Conservation (phyloP, 2,113 vertebrate species). For the Corythaixoides concolor region DNA sequence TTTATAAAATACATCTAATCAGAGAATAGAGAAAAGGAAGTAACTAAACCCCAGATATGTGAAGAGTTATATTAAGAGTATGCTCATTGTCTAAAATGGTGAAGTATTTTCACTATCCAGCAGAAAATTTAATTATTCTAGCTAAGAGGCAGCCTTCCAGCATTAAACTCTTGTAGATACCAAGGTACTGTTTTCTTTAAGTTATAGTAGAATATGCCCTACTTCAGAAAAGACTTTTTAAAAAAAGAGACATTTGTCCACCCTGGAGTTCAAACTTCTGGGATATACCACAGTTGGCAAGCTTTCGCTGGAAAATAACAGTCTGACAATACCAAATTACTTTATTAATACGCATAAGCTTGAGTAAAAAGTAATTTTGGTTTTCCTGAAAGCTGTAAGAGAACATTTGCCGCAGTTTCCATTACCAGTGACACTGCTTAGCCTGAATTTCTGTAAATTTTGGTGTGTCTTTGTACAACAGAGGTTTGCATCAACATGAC, state of each 20-base stretch:
- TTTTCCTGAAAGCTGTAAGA: neutral
- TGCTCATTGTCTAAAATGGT: neutral
- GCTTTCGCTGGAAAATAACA: neutral
- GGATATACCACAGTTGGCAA: neutral
- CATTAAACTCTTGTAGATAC: neutral
- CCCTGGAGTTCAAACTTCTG: neutral
- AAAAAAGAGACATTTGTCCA: neutral
- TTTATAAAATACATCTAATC: neutral
- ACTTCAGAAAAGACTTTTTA: neutral
- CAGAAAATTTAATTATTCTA: neutral
- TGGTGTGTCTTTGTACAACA: neutral
- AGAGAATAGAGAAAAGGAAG: neutral
- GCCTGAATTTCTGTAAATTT: neutral
- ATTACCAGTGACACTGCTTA: neutral
- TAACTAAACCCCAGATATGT: neutral
- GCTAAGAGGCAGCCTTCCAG: neutral
- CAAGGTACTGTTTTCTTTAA: neutral
- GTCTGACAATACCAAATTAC: neutral
- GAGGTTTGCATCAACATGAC: neutral
- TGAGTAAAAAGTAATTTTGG: neutral
- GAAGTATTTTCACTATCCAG: neutral
- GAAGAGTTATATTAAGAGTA: neutral
- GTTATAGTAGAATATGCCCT: neutral
- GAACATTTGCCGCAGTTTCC: neutral
- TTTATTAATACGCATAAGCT: neutral